Percentiles rank a stretch among this genome's conserved stretches.
phyloP scores from a whole-genome alignment of 37 sponge, comb jelly and placozoan genomes.

The Chondrosia reniformis region DNA sequence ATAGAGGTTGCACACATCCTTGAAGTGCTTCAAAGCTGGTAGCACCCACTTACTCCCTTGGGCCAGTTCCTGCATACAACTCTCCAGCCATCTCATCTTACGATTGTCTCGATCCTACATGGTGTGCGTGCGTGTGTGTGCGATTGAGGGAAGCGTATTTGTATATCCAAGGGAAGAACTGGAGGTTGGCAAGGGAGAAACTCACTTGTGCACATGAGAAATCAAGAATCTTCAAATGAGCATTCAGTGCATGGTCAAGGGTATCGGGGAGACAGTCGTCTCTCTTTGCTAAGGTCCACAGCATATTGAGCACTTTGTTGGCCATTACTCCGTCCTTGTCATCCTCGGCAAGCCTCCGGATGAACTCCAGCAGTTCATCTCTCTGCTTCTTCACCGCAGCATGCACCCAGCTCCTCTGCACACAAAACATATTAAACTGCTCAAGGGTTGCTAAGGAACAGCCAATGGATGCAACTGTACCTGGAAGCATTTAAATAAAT shows the following conservation, averaged over 20 bases:
- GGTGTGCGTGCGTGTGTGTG: too few species aligned
- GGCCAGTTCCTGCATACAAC: constrained; percentile 75
- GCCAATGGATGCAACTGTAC: too few species aligned
- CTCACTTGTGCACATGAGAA: constrained; percentile 91
- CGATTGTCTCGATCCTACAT: constrained; percentile 83
- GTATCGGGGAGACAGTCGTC: constrained; percentile 91
- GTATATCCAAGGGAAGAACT: not conserved
- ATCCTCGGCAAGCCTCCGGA: constrained; percentile 96
- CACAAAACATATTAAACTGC: too few species aligned
- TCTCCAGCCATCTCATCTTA: constrained; percentile 72
- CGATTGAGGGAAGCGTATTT: not conserved
- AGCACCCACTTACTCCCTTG: constrained; percentile 76
- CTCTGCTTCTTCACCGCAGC: constrained; percentile 79
- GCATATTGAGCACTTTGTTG: constrained; percentile 82
- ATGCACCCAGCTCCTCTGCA: constrained; percentile 83
- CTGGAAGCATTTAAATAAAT: constrained; percentile 92
- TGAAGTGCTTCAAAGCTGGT: constrained; percentile 89
- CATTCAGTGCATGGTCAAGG: constrained; percentile 91
- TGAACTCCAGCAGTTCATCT: constrained; percentile 95
- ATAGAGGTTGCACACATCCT: constrained; percentile 79
- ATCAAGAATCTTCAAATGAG: constrained; percentile 95
- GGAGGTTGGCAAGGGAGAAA: not conserved
- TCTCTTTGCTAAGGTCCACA: constrained; percentile 89
- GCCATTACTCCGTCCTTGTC: constrained; percentile 98
- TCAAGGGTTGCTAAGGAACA: too few species aligned